Evolutionary conservation across 2,888 invertebrate species (phyloP).

Genomic region (Lasioglossum marginatum): DNA sequence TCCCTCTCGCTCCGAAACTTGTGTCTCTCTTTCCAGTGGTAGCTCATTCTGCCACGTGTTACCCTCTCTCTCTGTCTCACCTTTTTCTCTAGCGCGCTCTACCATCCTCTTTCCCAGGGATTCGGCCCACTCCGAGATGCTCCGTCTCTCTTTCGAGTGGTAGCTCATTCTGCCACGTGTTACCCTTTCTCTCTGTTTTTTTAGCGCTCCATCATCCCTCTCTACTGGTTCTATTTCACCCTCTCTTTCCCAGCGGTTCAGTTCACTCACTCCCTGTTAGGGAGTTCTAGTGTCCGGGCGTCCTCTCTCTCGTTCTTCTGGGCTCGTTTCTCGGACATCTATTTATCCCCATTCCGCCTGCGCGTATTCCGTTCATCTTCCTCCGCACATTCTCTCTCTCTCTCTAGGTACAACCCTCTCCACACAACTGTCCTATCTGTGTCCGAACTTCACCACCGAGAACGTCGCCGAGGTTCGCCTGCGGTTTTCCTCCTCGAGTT

Average conservation of each 20-base stretch:
- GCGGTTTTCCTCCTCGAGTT: conserved; percentile 65
- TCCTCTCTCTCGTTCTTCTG: background rate
- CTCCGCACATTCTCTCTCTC: conserved; percentile 26
- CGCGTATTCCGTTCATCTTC: conserved; percentile 59
- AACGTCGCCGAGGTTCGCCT: conserved; percentile 57
- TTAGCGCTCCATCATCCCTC: no score
- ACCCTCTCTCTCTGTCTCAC: background rate
- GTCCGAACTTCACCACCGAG: conserved; percentile 56
- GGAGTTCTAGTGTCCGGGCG: no score
- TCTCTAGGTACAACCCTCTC: conserved; percentile 9
- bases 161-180: no score
- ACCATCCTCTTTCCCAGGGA: no score
- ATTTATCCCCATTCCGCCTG: conserved; percentile 58
- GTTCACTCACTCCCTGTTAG: no score
- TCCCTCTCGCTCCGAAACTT: conserved; percentile 13
- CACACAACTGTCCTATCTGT: conserved; percentile 44
- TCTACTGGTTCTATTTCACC: background rate
- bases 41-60: no score
- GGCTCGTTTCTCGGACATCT: conserved; percentile 15
- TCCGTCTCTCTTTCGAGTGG: background rate
- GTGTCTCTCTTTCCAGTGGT: background rate
- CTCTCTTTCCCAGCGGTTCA: background rate
- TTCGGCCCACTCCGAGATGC: background rate
- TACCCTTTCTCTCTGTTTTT: no score
- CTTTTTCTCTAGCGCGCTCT: no score